phyloP scores from a whole-genome alignment of 2,113 vertebrate genomes.

The Bungarus multicinctus region DNA sequence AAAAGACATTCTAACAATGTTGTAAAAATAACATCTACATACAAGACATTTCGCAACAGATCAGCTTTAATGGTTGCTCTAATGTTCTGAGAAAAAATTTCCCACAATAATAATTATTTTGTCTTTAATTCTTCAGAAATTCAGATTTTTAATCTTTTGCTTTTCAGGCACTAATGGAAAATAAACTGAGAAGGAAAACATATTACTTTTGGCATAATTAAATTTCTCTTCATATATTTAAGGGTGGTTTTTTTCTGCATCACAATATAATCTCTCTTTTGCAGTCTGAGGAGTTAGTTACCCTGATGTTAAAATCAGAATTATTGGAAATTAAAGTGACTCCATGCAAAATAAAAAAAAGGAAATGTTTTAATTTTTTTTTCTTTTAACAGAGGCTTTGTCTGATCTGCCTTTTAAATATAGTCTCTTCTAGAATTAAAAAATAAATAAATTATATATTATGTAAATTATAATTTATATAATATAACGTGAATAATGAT shows the following conservation, averaged over 20 bases:
- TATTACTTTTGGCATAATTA: conserved; percentile 17
- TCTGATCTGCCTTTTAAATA: background rate
- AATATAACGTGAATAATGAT: background rate
- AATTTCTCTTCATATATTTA: background rate
- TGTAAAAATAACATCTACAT: conserved; percentile 60
- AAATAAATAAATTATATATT: background rate
- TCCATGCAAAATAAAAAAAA: fast-evolving
- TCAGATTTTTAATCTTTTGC: conserved; percentile 53
- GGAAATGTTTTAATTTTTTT: conserved; percentile 14
- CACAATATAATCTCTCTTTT: background rate
- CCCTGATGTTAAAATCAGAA: background rate
- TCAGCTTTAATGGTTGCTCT: conserved; percentile 56
- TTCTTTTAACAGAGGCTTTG: background rate
- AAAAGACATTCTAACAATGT: conserved; percentile 59
- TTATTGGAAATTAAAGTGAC: background rate
- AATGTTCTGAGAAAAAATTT: conserved; percentile 59
- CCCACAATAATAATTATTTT: conserved; percentile 69
- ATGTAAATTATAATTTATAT: conserved; percentile 4
- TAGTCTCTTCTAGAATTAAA: fast-evolving
- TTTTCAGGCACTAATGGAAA: conserved; percentile 44
- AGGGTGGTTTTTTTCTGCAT: conserved; percentile 11
- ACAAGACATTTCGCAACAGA: conserved; percentile 63
- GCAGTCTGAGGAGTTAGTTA: fast-evolving
- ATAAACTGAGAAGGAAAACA: conserved; percentile 30
- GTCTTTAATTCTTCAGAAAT: conserved; percentile 48